Percentiles rank a stretch among this genome's conserved stretches.
These are phyloP conservation scores for Eueides isabella DNA, from an alignment of 1,140 invertebrate species.

Conservation along the genomic window DNA sequence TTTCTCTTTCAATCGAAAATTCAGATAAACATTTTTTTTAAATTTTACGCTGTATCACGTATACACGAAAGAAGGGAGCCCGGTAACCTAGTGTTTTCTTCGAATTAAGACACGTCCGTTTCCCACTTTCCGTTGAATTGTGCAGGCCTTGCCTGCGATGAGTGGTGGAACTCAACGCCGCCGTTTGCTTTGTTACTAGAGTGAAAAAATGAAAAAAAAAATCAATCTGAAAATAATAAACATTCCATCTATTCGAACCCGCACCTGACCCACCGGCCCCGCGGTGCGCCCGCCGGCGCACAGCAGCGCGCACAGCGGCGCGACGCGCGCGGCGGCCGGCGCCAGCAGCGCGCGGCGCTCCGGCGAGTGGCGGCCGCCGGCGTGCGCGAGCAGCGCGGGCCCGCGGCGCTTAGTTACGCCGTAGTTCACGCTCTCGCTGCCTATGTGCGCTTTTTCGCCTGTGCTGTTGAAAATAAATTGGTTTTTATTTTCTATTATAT, in stretches of 20 bases:
- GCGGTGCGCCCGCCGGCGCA: constrained; percentile 71
- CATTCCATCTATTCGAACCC: too few species aligned
- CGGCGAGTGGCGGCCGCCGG: constrained; percentile 68
- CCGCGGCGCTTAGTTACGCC: constrained; percentile 59
- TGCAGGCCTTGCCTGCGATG: background rate
- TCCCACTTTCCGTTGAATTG: background rate
- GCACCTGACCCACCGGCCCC: too few species aligned
- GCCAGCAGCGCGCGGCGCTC: constrained; percentile 77
- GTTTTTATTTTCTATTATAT: too few species aligned
- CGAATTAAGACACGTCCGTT: too few species aligned
- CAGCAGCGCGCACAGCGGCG: constrained; percentile 81
- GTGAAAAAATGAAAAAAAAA: background rate
- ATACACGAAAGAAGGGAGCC: too few species aligned
- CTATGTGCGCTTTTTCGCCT: constrained; percentile 74
- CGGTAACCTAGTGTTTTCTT: too few species aligned
- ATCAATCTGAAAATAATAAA: too few species aligned
- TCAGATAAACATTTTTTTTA: too few species aligned
- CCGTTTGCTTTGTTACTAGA: background rate
- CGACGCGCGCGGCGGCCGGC: constrained; percentile 79
- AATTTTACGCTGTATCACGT: too few species aligned
- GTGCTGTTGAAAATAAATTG: constrained; percentile 58
- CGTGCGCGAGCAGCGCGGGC: constrained; percentile 73
- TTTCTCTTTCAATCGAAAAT: too few species aligned
- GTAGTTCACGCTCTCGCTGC: constrained; percentile 83
- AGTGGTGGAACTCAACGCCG: background rate